These are phyloP conservation scores for Ctenopoma kingsleyae DNA, from an alignment of 2,797 vertebrate species.

Conservation along the genomic window DNA sequence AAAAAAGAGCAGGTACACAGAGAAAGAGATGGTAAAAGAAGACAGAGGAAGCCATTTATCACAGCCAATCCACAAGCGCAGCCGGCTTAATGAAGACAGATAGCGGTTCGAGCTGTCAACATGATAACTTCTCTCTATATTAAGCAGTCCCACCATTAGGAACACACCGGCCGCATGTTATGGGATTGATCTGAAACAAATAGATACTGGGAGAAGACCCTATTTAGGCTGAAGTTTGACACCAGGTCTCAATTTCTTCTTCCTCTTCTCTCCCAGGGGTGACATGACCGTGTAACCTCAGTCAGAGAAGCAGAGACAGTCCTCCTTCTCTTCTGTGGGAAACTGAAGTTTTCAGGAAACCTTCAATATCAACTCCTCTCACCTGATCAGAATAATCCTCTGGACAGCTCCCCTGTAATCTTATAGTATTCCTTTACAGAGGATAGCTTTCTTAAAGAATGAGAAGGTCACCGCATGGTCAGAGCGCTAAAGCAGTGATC, in stretches of 20 bases:
- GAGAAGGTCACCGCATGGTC: not conserved
- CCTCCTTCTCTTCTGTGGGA: conserved; percentile 7
- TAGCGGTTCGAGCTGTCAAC: conserved; percentile 49
- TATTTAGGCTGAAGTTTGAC: conserved; percentile 54
- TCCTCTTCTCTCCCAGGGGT: conserved; percentile 1
- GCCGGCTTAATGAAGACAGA: conserved; percentile 70
- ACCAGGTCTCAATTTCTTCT: conserved; percentile 23
- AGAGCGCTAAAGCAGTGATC: not conserved
- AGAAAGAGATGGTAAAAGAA: conserved; percentile 6
- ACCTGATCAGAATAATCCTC: conserved; percentile 9
- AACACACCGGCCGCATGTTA: conserved; percentile 43
- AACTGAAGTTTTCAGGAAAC: conserved; percentile 23
- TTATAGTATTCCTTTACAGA: not conserved
- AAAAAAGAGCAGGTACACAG: not conserved
- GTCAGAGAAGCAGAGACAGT: conserved; percentile 25
- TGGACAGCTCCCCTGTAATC: not conserved
- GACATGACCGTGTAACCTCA: conserved; percentile 25
- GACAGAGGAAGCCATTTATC: conserved; percentile 67
- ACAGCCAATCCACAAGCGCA: conserved; percentile 51
- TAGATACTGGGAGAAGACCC: conserved; percentile 30
- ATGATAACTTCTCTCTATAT: conserved; percentile 57
- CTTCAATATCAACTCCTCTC: not conserved
- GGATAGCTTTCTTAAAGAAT: not conserved
- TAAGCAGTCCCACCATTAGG: conserved; percentile 51
- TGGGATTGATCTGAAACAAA: conserved; percentile 59